A percentile compares a stretch with the other conserved stretches of the same genome.
Evolutionary conservation across 2,888 invertebrate species (phyloP).

Genomic region (Drosophila paranaensis): DNA sequence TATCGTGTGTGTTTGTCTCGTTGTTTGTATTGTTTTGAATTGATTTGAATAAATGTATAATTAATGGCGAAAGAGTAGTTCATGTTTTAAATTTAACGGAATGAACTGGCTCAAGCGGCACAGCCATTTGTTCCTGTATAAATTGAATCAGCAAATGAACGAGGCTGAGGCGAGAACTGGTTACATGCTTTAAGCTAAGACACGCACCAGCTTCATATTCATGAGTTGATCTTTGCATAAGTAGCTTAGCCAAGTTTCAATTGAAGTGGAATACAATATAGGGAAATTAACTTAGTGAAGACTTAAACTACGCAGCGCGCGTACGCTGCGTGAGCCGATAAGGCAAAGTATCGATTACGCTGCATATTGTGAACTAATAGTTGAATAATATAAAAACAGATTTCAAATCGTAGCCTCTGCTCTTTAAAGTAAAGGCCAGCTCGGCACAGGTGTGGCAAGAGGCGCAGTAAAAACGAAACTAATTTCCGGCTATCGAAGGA

Average conservation of each 20-base stretch:
- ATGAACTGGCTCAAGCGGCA: too few relatives aligned
- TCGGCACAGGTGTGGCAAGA: slow-evolving; percentile 31
- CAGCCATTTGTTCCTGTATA: not conserved
- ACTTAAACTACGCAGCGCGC: not conserved
- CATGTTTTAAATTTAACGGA: not conserved
- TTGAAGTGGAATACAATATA: not conserved
- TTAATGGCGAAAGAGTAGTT: not conserved
- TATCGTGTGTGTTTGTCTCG: not conserved
- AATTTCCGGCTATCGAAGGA: slow-evolving; percentile 72
- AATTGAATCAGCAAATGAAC: not conserved
- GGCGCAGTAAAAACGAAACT: slow-evolving; percentile 69
- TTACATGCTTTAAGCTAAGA: not conserved
- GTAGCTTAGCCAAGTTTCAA: not conserved
- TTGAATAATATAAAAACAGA: not conserved
- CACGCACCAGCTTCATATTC: not conserved
- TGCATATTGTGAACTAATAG: not conserved
- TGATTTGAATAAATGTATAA: not conserved
- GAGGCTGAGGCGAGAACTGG: not conserved
- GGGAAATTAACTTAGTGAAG: not conserved
- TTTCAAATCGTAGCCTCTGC: not conserved
- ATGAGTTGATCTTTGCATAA: not conserved
- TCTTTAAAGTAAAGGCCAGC: not conserved
- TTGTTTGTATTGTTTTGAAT: slow-evolving; percentile 1
- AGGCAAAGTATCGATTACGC: too few relatives aligned
- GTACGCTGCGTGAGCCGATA: too few relatives aligned